phyloP scores from a whole-genome alignment of 53 echinoderm and acorn worm species.

The Paelopatides confundens region DNA sequence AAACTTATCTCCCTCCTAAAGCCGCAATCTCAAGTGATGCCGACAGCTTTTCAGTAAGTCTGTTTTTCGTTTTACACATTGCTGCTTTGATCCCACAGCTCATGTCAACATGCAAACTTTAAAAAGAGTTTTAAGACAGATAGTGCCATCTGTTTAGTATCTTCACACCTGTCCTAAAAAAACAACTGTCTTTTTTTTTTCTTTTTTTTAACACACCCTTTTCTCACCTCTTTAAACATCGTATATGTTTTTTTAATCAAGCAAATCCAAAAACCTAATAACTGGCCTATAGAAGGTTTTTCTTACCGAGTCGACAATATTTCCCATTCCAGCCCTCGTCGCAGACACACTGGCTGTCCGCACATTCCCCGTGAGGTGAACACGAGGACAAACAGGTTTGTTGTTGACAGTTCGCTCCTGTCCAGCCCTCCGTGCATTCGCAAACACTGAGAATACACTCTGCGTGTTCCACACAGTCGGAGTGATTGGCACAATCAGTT shows the following conservation, averaged over 20 bases:
- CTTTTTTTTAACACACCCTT: no score
- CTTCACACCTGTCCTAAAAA: background rate
- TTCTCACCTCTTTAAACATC: background rate
- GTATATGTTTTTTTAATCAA: background rate
- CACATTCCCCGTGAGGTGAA: slow-evolving; percentile 92
- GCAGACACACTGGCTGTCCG: slow-evolving; percentile 83
- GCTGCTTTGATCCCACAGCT: no score
- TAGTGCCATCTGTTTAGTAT: background rate
- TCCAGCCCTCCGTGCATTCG: slow-evolving; percentile 92
- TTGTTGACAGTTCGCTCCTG: slow-evolving; percentile 86
- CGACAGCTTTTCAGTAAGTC: no score
- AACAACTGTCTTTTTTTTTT: background rate
- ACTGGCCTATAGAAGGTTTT: no score
- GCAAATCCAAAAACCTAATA: background rate
- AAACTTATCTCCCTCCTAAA: no score
- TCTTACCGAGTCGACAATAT: slow-evolving; percentile 89
- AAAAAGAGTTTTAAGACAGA: no score
- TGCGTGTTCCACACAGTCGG: slow-evolving; percentile 85
- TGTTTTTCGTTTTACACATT: no score
- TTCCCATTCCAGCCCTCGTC: slow-evolving; percentile 97
- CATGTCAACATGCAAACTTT: no score
- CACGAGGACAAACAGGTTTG: slow-evolving; percentile 82
- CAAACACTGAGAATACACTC: slow-evolving; percentile 87
- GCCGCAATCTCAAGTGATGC: no score
- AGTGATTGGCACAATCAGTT: slow-evolving; percentile 74